Evolutionary conservation across 2,113 vertebrate species (phyloP), one percentile per base, ranked within the genome.

Genomic region (Vicugna pacos): DNA sequence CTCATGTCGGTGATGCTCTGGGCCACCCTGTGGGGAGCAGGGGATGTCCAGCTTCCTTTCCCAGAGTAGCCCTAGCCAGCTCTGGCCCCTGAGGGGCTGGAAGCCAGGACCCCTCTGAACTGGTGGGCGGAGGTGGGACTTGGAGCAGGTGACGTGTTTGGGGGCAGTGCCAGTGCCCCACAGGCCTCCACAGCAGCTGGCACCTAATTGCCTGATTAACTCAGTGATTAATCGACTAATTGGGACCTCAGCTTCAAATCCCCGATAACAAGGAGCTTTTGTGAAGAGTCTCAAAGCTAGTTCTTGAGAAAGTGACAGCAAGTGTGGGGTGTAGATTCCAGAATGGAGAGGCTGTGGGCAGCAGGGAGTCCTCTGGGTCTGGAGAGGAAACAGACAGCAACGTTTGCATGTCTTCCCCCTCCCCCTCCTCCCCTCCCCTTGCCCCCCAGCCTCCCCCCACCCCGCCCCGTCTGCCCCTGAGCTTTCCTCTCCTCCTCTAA

Each of bases 121-220:
- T 89, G 97, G 97, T 96, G 95, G 98, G 95, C 79, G 95, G 98
- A 96, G 97, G 97, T 96, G 98, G 92, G 97, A 93, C 96, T 98
- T 97, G 95, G 98, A 98, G 97, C 98, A 97, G 97, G 97, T 98
- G 98, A 98, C 93, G 93, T 97, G 98, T 98, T 81, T 88, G 97
- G 98, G 98, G 98, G 97, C 98, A 97, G 98, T 92, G 97, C 96
- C 93, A 96, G 98, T 84, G 97, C 75, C 97, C 96, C 96, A 89
- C 97, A 95, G 97, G 97, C 98, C 97, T 98, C 97, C 89, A 77
- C 91, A 89, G 98, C 98, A 98, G 98, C 98, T 98, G 98, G 97
- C 97, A 97, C 96, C 97, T 99, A 98, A 98, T 98, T 98, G 98
- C 98, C 98, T 98, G 98, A 98, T 98, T 98, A 98, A 97, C 98